These are phyloP conservation scores for Odocoileus hemionus DNA, from an alignment of 2,113 vertebrate species.

Conservation along the genomic window DNA sequence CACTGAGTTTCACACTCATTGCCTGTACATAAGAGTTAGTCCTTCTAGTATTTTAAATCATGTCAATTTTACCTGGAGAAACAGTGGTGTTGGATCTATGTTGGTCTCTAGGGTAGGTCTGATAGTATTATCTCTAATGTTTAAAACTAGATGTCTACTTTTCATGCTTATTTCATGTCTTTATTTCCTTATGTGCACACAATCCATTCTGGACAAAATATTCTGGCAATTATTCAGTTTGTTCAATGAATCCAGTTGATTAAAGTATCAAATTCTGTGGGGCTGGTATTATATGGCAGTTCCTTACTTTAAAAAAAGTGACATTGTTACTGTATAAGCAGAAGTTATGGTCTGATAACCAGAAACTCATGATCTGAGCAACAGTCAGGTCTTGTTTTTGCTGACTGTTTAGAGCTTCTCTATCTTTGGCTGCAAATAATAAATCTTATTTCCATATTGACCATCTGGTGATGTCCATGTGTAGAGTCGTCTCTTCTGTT, in stretches of 20 bases:
- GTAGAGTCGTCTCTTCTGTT: not conserved
- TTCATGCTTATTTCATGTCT: not conserved
- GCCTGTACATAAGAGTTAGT: not conserved
- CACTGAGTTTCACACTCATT: not conserved
- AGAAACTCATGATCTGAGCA: not conserved
- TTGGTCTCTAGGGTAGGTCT: not conserved
- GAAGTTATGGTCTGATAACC: not conserved
- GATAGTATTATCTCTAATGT: not conserved
- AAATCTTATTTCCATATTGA: not conserved
- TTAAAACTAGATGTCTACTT: not conserved
- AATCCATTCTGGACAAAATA: not conserved
- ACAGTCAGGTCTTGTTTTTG: not conserved
- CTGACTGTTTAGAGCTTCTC: not conserved
- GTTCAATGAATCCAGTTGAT: not conserved
- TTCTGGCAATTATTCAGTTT: not conserved
- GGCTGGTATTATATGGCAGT: not conserved
- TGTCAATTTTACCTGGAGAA: not conserved
- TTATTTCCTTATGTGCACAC: not conserved
- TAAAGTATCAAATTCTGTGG: not conserved
- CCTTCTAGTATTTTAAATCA: not conserved
- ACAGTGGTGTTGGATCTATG: not conserved
- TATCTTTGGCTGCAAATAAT: not conserved
- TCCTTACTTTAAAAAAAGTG: not conserved
- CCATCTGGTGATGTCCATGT: not conserved
- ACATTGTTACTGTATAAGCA: not conserved